Base-by-base conservation (phyloP, 2,888 invertebrate genomes). In the Spodoptera littoralis region DNA sequence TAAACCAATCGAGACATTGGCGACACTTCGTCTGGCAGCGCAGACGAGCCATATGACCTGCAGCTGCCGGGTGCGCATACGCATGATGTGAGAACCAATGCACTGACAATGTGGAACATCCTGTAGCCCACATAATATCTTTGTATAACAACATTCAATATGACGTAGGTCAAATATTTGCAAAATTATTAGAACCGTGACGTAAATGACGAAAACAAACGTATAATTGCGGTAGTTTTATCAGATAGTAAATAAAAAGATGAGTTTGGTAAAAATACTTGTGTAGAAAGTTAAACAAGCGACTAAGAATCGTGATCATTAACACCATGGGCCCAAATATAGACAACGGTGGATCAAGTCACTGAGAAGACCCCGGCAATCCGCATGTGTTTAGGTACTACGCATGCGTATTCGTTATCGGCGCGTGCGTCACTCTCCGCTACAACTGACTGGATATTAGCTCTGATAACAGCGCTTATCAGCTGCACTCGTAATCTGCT, bases 381-480 rank as follows among this genome's bases (percentile, higher is more conserved):
- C 22, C 41, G 13, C 51, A 9, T 22, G 3, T 57, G 13, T 45
- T 43, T 41, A 18, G 18, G 18, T 18, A 13, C 27, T 42, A 27
- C 27, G 27, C 27, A 45, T 18, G 4, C 30, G 11, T 18, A 45
- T 11, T 4, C 45, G 60, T 72, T 74, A 75, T 75, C 74, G 43
- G 55, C 64, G 76, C 61, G 47, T 56, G 72, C 76, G 75, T 74
- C 76, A 76, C 73, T 66, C 27, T 50, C 50, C 61, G 61, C 59
- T 51, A 56, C 63, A 65, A 62, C 54, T 60, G 59, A 53, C 63
- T 72, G 76, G 41, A 63, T 65, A 74, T 71, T 66, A 73, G 46
- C 59, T 45, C 62, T 70, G 82, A 82, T 82, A 80, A 79, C 61
- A 59, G 13, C 59, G 5, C 48, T 80, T 82, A 82, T 82, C 82